Evolutionary conservation across 2,888 invertebrate species (phyloP).

Genomic region (Nymphalis urticae): DNA sequence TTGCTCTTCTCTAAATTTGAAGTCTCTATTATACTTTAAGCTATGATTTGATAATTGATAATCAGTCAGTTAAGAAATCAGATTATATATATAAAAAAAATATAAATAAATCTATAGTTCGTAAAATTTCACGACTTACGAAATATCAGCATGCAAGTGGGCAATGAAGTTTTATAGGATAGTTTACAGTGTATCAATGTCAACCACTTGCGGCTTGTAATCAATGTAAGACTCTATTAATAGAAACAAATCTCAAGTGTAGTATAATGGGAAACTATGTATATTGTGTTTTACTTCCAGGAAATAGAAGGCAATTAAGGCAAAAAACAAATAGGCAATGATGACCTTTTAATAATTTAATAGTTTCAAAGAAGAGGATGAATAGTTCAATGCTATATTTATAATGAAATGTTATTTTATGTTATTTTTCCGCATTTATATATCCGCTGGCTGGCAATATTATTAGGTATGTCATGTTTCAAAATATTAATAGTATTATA

Average conservation of each 20-base stretch:
- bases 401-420: not conserved
- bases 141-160: not conserved
- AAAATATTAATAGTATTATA: no score
- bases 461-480: not conserved
- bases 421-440: not conserved
- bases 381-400: not conserved
- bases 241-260: slow-evolving; percentile 28
- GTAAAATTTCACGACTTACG: not conserved
- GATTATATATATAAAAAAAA: not conserved
- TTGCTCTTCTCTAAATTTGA: no score
- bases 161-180: slow-evolving; percentile 1
- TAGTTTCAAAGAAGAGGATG: not conserved
- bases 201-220: slow-evolving; percentile 22
- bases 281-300: slow-evolving; percentile 21
- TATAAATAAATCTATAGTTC: not conserved
- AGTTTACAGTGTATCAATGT: slow-evolving; percentile 24
- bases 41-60: no score
- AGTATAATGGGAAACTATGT: not conserved
- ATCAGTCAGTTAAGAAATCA: no score
- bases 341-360: not conserved
- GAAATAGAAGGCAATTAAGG: slow-evolving; percentile 11
- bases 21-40: no score
- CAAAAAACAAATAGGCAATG: not conserved
- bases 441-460: not conserved
- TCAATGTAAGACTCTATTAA: slow-evolving; percentile 23